phyloP scores from a whole-genome alignment of 2,797 vertebrate species.

The Gallinago solitaria region DNA sequence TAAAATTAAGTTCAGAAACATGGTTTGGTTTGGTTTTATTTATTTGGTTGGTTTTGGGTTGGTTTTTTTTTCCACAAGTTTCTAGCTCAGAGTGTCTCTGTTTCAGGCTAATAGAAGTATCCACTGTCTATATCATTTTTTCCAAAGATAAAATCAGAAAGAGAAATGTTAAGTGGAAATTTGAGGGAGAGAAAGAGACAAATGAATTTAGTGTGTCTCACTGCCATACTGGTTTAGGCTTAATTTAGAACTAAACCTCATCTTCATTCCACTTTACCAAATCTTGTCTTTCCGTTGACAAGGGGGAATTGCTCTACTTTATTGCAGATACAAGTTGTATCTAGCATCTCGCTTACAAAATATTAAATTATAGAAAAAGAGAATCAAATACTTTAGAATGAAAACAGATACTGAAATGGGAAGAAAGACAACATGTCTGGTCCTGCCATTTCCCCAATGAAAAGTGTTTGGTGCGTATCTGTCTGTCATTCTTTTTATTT shows the following conservation, averaged over 20 bases:
- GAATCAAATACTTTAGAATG: neutral
- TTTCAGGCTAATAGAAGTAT: neutral
- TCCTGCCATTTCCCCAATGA: neutral
- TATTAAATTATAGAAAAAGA: neutral
- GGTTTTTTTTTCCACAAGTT: neutral
- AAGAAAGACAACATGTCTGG: neutral
- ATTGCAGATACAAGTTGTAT: neutral
- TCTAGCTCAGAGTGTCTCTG: neutral
- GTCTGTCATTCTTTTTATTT: neutral
- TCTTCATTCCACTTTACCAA: neutral
- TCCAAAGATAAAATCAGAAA: neutral
- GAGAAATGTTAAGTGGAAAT: neutral
- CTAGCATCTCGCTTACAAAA: neutral
- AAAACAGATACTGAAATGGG: neutral
- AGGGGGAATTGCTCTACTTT: neutral
- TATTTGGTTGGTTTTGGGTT: too few relatives aligned
- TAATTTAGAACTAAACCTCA: neutral
- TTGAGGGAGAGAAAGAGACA: neutral
- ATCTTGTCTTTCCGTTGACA: neutral
- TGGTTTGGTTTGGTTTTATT: too few relatives aligned
- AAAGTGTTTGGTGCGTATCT: neutral
- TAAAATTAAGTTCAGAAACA: neutral
- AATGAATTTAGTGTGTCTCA: neutral
- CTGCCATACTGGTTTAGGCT: neutral
- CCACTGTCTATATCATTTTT: neutral